A percentile compares a stretch with the other conserved stretches of the same genome.
phyloP scores from a whole-genome alignment of 1,140 invertebrate species.

The Zaprionus camerounensis region DNA sequence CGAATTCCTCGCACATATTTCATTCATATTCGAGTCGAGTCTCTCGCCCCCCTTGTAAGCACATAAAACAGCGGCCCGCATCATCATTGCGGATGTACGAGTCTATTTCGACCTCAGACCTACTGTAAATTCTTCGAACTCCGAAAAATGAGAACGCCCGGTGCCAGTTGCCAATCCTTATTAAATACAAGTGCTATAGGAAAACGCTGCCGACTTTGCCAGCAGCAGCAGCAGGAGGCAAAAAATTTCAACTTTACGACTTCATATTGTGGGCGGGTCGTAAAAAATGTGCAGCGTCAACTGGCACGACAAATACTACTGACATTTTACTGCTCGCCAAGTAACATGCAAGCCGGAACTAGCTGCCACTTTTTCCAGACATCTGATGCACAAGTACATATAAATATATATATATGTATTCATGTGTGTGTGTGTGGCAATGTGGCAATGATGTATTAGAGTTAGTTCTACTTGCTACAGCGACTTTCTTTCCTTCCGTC shows the following conservation, averaged over 20 bases:
- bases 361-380: conserved; percentile 72
- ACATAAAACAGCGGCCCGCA: conserved; percentile 64
- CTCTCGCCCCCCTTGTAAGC: conserved; percentile 36
- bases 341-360: conserved; percentile 55
- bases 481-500: conserved; percentile 18
- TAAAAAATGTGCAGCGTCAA: conserved; percentile 78
- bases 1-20: conserved; percentile 44
- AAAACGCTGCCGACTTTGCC: conserved; percentile 50
- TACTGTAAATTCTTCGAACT: conserved; percentile 57
- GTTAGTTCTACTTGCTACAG: background rate
- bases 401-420: conserved; percentile 9
- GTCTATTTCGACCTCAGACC: conserved; percentile 8
- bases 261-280: conserved; percentile 81
- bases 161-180: conserved; percentile 70
- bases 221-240: conserved; percentile 70
- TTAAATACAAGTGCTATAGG: conserved; percentile 72
- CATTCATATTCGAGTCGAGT: conserved; percentile 50
- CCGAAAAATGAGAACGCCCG: background rate
- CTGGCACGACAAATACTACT: conserved; percentile 53
- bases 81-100: conserved; percentile 38
- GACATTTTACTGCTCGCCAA: conserved; percentile 65
- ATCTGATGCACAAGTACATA: conserved; percentile 48
- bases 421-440: background rate
- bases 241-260: conserved; percentile 81
- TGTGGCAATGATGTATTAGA: conserved; percentile 58